Evolutionary conservation across 2,888 invertebrate genomes (phyloP).

Genomic region (Julus scandinavius): DNA sequence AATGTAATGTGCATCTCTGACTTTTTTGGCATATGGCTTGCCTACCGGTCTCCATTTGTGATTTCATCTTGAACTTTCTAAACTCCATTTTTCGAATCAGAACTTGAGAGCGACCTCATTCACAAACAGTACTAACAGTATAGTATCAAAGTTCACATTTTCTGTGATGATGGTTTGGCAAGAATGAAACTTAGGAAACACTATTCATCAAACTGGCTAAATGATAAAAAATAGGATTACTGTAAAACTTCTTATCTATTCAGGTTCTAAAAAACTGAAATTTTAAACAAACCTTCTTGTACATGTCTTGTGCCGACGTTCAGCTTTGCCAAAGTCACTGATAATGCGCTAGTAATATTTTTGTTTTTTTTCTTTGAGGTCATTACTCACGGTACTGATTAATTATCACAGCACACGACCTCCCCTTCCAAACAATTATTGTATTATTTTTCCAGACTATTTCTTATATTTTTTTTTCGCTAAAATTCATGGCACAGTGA

Average conservation of each 20-base stretch:
- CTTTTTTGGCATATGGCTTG: too few species aligned
- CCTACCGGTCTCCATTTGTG: too few species aligned
- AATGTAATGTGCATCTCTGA: too few species aligned
- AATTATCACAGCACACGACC: neutral
- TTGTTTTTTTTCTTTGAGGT: neutral
- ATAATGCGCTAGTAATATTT: neutral
- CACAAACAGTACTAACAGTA: neutral
- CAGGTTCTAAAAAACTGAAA: neutral
- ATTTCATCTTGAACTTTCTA: too few species aligned
- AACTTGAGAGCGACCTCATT: neutral
- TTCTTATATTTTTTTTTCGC: neutral
- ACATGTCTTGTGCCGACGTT: neutral
- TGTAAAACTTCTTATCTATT: neutral
- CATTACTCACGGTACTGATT: constrained; percentile 26
- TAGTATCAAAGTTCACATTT: neutral
- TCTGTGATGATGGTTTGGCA: too few species aligned
- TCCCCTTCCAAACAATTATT: neutral
- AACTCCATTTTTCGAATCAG: neutral
- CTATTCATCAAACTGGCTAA: too few species aligned
- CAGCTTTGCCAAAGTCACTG: neutral
- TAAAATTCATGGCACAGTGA: neutral
- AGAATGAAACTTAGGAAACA: too few species aligned
- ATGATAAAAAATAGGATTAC: too few species aligned
- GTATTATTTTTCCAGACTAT: neutral
- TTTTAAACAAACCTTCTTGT: neutral